Conservation (phyloP, 2,888 invertebrate genomes). For the Leistus spinibarbis region DNA sequence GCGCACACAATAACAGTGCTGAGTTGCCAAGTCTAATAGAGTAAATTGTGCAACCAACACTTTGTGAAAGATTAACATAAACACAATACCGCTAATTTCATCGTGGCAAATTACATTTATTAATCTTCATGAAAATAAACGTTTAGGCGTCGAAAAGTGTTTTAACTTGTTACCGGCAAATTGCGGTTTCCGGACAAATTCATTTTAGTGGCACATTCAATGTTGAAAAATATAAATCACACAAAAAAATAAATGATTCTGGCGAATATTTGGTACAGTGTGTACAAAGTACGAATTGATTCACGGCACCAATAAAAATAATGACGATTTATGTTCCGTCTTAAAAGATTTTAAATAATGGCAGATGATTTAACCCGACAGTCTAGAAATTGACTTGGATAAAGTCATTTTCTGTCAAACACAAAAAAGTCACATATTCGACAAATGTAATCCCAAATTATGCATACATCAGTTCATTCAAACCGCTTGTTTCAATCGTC, state of each 20-base stretch:
- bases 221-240: too few species aligned
- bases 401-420: not conserved
- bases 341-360: too few species aligned
- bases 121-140: not conserved
- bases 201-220: too few species aligned
- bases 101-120: not conserved
- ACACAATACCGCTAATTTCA: not conserved
- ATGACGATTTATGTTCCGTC: too few species aligned
- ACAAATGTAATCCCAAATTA: not conserved
- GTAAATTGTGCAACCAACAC: not conserved
- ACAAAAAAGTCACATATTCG: not conserved
- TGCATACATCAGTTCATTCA: not conserved
- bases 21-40: not conserved
- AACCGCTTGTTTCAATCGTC: not conserved
- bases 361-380: not conserved
- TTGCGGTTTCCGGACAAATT: too few species aligned
- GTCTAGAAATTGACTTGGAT: not conserved
- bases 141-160: not conserved
- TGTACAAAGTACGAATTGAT: too few species aligned
- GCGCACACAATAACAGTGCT: not conserved
- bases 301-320: too few species aligned
- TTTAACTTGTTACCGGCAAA: not conserved
- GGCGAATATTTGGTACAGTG: too few species aligned
- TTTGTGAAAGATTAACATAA: not conserved
- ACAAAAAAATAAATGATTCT: too few species aligned